Base-by-base conservation (phyloP, 2,888 invertebrate genomes). In the Apomyelois bistriatella region DNA sequence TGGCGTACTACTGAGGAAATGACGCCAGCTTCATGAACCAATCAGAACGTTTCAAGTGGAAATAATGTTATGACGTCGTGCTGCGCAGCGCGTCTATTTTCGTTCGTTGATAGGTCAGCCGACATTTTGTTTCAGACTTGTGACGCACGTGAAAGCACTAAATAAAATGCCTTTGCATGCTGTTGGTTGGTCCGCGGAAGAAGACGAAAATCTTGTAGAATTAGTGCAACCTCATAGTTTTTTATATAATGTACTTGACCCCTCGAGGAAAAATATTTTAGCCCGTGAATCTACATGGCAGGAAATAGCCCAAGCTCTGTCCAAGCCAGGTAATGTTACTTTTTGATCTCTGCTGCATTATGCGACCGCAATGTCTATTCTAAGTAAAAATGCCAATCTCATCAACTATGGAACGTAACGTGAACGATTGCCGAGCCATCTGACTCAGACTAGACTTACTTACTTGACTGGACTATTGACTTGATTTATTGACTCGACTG, bases 1-100 rank as follows among this genome's bases (percentile, higher is more conserved):
- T 66, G 68, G 64, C 67, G 15, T 12, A 37, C 35, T 1, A 10
- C 10, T 1, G 9, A 40, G 15, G 1, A 12, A 3, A 22, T 52
- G 15, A 35, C 15, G 35, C 22, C 60, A 56, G 57, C 16, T 46
- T 35, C 15, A 60, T 32, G 60, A 16, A 57, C 85, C 83, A 85
- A 85, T 83, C 61, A 67, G 64, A 74, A 52, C 46, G 60, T 53
- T 46, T 54, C 55, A 62, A 59, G 54, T 62, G 65, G 66, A 66
- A 58, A 59, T 28, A 32, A 53, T 42, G 53, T 65, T 64, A 78
- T 85, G 83, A 85, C 85, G 86, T 87, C 69, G 79, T 79, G 76
- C 77, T 77, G 82, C 82, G 79, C 84, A 81, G 80, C 79, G 78
- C 78, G 76, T 66, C 72, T 84, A 84, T 85, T 82, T 85, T 73